Conservation (phyloP, 2,888 invertebrate species). For the Bellardia bayeri region DNA sequence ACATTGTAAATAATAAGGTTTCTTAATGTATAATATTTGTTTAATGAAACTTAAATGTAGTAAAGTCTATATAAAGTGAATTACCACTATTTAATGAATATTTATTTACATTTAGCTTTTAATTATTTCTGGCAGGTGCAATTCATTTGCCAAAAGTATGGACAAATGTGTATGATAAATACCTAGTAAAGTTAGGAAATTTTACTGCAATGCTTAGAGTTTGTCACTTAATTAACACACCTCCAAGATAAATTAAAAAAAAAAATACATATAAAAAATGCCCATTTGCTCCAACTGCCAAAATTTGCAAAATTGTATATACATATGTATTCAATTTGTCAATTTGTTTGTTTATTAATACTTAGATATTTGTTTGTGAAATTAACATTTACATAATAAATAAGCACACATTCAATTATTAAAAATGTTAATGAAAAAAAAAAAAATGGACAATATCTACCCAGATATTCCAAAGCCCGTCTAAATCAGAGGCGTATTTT, state of each 20-base stretch:
- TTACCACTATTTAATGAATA: constrained; percentile 2
- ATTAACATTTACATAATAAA: too few species aligned
- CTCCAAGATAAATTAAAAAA: background rate
- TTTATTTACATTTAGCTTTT: background rate
- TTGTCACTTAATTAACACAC: constrained; percentile 6
- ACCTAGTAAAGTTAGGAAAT: background rate
- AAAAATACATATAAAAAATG: background rate
- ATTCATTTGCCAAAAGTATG: background rate
- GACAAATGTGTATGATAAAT: background rate
- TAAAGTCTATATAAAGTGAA: too few species aligned
- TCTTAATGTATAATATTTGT: background rate
- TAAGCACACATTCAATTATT: too few species aligned
- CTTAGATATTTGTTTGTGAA: too few species aligned
- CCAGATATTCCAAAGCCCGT: too few species aligned
- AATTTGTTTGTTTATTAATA: too few species aligned
- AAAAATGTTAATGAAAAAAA: too few species aligned
- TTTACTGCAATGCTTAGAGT: background rate
- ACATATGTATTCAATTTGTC: too few species aligned
- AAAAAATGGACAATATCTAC: too few species aligned
- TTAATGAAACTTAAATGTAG: background rate
- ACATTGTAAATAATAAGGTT: background rate
- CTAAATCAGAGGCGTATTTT: too few species aligned
- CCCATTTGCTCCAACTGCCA: too few species aligned
- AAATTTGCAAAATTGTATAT: too few species aligned
- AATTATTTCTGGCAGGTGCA: background rate